Evolutionary conservation across 1,140 invertebrate species (phyloP).

Genomic region (Ericerus pela): DNA sequence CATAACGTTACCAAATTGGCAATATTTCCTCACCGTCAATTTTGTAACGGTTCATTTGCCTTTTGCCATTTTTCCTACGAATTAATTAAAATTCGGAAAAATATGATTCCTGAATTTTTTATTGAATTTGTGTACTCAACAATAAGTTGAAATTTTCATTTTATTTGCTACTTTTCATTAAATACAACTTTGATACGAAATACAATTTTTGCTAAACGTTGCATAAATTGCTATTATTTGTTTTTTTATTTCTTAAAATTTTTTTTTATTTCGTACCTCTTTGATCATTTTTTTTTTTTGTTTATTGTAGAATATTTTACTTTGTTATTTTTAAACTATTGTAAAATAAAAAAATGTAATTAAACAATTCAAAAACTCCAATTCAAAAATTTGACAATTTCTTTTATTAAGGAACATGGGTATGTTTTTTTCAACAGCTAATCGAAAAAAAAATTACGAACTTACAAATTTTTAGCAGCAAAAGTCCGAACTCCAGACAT

Average conservation of each 20-base stretch:
- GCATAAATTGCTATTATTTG: conserved; percentile 6
- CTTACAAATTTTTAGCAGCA: no score
- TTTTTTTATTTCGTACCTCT: neutral
- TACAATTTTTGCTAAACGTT: conserved; percentile 3
- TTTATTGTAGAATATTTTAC: neutral
- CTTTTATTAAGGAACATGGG: no score
- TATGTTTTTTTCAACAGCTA: no score
- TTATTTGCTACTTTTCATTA: conserved; percentile 9
- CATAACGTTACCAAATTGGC: conserved; percentile 10
- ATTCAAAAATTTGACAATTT: neutral
- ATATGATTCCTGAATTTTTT: conserved; percentile 5
- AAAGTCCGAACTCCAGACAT: no score
- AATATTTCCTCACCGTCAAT: conserved; percentile 12
- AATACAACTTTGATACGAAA: conserved; percentile 5
- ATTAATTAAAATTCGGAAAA: conserved; percentile 4
- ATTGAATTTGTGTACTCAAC: neutral
- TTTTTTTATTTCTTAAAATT: neutral
- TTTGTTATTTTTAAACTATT: conserved; percentile 9
- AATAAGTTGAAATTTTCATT: neutral
- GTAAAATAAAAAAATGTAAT: conserved; percentile 8
- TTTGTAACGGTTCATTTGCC: conserved; percentile 6
- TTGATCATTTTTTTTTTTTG: neutral
- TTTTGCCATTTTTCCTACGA: neutral
- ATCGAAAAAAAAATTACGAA: no score
- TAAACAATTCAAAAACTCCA: neutral